Conservation (phyloP, 2,113 vertebrate species). For the Myotis yumanensis region DNA sequence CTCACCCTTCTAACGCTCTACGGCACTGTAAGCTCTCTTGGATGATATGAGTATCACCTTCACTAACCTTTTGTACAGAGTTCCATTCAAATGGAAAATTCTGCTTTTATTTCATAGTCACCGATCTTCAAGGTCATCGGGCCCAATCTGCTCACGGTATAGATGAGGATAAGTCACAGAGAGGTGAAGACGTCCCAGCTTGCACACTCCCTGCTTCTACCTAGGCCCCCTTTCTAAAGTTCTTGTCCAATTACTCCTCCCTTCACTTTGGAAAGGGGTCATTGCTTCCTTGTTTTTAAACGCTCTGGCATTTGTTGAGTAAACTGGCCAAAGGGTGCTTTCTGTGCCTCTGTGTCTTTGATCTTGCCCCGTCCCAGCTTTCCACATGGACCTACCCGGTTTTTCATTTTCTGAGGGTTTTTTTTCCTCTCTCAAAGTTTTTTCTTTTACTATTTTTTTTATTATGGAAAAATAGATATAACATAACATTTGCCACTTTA, state of each 20-base stretch:
- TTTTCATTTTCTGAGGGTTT: neutral
- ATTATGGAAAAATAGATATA: neutral
- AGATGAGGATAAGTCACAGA: neutral
- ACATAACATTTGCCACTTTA: neutral
- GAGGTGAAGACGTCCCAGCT: no score
- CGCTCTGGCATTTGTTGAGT: neutral
- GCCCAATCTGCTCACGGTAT: neutral
- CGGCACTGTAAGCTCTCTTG: neutral
- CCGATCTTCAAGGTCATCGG: neutral
- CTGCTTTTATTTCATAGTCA: neutral
- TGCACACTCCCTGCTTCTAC: neutral
- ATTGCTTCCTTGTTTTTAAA: neutral
- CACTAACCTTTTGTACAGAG: neutral
- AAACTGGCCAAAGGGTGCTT: neutral
- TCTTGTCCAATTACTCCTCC: neutral
- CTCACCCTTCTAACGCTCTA: rapidly evolving
- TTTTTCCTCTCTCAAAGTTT: neutral
- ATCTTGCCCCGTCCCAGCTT: neutral
- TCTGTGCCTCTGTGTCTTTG: neutral
- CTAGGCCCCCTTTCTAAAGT: neutral
- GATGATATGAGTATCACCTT: neutral
- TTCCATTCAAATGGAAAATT: neutral
- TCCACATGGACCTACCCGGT: neutral
- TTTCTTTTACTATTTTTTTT: neutral
- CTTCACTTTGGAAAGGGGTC: neutral